phyloP scores from a whole-genome alignment of 2,113 vertebrate genomes.

The Willisornis vidua region DNA sequence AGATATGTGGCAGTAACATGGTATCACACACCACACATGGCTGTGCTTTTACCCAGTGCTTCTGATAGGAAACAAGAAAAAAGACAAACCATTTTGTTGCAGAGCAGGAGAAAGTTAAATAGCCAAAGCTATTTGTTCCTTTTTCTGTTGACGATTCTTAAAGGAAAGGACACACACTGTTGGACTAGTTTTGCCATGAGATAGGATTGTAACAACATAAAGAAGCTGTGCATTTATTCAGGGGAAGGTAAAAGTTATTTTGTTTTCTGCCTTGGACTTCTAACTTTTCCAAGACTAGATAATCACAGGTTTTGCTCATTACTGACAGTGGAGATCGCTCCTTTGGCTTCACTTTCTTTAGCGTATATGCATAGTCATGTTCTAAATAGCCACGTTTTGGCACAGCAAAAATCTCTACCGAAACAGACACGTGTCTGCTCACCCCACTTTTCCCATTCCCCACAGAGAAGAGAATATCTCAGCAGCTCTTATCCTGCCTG shows the following conservation, averaged over 20 bases:
- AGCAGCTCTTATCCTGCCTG: rapidly evolving
- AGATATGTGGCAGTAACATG: rapidly evolving
- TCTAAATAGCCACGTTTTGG: neutral
- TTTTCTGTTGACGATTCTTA: neutral
- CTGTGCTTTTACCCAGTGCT: neutral
- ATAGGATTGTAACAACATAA: neutral
- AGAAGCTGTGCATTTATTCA: neutral
- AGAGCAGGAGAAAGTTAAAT: neutral
- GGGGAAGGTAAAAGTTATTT: neutral
- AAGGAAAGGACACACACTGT: neutral
- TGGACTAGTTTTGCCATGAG: neutral
- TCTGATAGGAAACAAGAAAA: neutral
- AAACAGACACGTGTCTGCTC: neutral
- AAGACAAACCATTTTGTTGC: neutral
- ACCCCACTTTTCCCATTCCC: neutral
- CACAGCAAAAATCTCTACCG: neutral
- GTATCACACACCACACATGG: neutral
- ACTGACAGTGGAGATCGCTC: rapidly evolving
- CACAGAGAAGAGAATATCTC: rapidly evolving
- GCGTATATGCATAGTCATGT: rapidly evolving
- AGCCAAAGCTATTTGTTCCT: neutral
- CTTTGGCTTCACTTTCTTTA: neutral
- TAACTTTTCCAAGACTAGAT: neutral
- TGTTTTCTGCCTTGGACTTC: too few relatives aligned
- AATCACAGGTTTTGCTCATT: neutral